Conservation (phyloP, 2,113 vertebrate genomes). For the Chloropsis cyanopogon region DNA sequence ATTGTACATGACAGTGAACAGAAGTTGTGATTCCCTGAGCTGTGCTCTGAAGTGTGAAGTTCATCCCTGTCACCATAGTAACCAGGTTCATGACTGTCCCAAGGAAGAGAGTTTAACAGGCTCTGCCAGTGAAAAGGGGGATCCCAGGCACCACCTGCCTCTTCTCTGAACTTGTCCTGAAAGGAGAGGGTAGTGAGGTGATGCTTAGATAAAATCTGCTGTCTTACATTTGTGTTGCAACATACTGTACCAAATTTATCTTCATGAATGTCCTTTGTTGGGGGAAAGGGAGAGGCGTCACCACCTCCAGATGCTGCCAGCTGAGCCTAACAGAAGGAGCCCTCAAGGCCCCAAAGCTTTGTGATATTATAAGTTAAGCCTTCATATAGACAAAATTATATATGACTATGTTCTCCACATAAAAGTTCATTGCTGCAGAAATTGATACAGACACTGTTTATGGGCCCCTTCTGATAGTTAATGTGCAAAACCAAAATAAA, state of each 20-base stretch:
- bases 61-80: neutral
- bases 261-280: neutral
- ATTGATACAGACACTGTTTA: neutral
- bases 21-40: neutral
- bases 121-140: neutral
- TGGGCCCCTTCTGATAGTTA: neutral
- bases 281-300: neutral
- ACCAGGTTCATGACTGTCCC: neutral
- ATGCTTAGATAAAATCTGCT: neutral
- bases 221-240: neutral
- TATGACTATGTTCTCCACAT: neutral
- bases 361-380: neutral
- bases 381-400: neutral
- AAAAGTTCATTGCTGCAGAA: neutral
- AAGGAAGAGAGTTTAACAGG: neutral
- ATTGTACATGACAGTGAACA: neutral
- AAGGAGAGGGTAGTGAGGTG: neutral
- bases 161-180: neutral
- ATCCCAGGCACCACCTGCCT: neutral
- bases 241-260: neutral
- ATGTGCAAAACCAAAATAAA: neutral
- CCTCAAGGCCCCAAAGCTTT: neutral
- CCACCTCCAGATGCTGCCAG: neutral
- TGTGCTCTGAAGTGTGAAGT: neutral
- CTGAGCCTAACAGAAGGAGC: neutral